These are phyloP conservation scores for Junonia oenone DNA, from an alignment of 2,888 invertebrate genomes.

Conservation along the genomic window DNA sequence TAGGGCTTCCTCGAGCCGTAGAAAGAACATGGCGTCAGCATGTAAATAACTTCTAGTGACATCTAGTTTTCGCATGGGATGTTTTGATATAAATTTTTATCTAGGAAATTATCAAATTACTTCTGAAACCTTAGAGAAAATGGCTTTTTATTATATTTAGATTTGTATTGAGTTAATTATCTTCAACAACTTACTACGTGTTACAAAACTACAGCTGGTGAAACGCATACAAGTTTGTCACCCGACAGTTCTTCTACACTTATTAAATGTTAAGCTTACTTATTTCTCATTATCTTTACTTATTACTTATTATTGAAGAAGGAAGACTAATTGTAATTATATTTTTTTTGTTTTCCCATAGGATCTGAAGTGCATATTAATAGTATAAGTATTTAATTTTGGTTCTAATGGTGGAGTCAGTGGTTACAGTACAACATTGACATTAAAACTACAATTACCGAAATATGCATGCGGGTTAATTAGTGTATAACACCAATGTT, in stretches of 20 bases:
- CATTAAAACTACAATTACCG: background rate
- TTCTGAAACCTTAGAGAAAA: slow-evolving; percentile 17
- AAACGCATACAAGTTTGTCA: slow-evolving; percentile 17
- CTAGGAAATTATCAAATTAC: slow-evolving; percentile 21
- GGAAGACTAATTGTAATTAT: too few species aligned
- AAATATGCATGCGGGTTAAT: slow-evolving; percentile 33
- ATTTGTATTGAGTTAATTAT: background rate
- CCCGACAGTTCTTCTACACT: slow-evolving; percentile 19
- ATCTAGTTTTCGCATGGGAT: slow-evolving; percentile 41
- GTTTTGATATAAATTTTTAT: slow-evolving; percentile 20
- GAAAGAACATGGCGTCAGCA: slow-evolving; percentile 76
- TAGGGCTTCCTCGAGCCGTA: slow-evolving; percentile 63
- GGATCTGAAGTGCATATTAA: too few species aligned
- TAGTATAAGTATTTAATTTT: background rate
- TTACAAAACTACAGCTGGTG: slow-evolving; percentile 34
- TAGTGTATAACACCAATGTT: slow-evolving; percentile 24
- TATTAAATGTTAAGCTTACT: background rate
- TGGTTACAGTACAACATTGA: background rate
- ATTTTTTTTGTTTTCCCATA: too few species aligned
- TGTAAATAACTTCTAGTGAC: slow-evolving; percentile 69
- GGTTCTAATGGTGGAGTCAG: background rate
- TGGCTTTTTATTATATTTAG: background rate
- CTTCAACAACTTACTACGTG: slow-evolving; percentile 8
- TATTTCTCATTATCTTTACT: too few species aligned
- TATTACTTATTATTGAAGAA: too few species aligned